Evolutionary conservation across 2,113 vertebrate genomes (phyloP).

Genomic region (Anguilla japonica): DNA sequence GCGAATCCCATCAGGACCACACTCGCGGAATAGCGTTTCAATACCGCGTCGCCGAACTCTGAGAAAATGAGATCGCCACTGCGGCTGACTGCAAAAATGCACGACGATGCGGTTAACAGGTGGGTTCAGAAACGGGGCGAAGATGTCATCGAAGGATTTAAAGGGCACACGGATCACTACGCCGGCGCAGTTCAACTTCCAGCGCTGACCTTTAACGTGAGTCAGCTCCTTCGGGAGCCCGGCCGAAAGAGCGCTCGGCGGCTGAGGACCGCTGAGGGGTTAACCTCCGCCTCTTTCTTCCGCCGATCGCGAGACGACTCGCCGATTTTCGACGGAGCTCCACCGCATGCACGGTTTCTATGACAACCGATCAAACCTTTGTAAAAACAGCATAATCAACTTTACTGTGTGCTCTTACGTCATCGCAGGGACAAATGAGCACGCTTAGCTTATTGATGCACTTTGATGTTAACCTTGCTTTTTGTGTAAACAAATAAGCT

Average conservation of each 20-base stretch:
- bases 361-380: slow-evolving; percentile 58
- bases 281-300: slow-evolving; percentile 9
- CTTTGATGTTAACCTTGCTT: neutral
- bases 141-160: neutral
- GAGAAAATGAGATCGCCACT: neutral
- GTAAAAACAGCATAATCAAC: slow-evolving; percentile 19
- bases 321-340: slow-evolving; percentile 50
- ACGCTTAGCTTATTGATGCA: neutral
- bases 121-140: neutral
- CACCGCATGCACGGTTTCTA: slow-evolving; percentile 59
- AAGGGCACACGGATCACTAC: no score
- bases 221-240: neutral
- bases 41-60: neutral
- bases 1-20: neutral
- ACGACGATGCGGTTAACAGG: neutral
- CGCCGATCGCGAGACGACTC: slow-evolving; percentile 9
- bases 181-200: neutral
- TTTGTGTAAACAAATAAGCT: slow-evolving; percentile 1
- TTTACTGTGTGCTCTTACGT: neutral
- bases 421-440: slow-evolving; percentile 8
- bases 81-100: no score
- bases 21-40: neutral
- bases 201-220: neutral
- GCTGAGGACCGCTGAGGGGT: neutral
- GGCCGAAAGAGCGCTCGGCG: neutral